Conservation (phyloP, 2,113 vertebrate species). For the Barnardius zonarius region DNA sequence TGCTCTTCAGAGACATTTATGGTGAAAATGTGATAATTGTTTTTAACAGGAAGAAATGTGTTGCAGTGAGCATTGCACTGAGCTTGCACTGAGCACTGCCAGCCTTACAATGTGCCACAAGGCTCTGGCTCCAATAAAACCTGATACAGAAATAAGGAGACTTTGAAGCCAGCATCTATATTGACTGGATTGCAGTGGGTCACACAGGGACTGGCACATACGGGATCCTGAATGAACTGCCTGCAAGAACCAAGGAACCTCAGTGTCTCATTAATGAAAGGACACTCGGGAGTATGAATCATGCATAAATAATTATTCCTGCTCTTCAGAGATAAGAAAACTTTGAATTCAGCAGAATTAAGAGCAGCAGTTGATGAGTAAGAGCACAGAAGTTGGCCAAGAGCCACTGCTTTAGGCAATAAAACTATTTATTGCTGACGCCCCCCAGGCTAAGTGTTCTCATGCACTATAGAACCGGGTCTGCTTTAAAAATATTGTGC, state of each 20-base stretch:
- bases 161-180: background rate
- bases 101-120: background rate
- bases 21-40: background rate
- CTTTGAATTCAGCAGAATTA: background rate
- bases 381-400: background rate
- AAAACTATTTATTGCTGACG: background rate
- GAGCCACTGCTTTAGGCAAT: constrained; percentile 6
- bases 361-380: constrained; percentile 11
- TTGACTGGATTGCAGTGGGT: background rate
- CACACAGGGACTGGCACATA: background rate
- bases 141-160: background rate
- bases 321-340: background rate
- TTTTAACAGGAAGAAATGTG: background rate
- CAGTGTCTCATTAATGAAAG: background rate
- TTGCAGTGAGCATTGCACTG: background rate
- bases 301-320: background rate
- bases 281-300: background rate
- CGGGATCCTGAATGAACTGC: background rate
- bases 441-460: constrained; percentile 6
- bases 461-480: background rate
- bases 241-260: background rate
- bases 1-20: background rate
- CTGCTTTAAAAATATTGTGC: background rate
- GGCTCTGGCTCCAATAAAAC: background rate
- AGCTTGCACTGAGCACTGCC: background rate